Percentiles rank a stretch among this genome's conserved stretches.
Conservation (phyloP, 2,797 vertebrate genomes). For the Myripristis murdjan region DNA sequence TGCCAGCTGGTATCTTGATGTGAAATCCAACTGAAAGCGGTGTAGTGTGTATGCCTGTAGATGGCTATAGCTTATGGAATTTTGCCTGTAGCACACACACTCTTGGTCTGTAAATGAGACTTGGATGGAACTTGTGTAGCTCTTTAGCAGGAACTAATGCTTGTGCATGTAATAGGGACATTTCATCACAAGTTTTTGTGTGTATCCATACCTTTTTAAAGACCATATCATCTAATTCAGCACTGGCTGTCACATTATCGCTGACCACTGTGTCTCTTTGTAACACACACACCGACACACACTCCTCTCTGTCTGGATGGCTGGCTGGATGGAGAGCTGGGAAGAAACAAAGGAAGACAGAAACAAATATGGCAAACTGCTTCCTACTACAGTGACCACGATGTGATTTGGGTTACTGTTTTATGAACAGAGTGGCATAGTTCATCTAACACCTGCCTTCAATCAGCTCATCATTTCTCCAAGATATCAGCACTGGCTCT, state of each 20-base stretch:
- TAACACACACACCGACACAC: slow-evolving; percentile 73
- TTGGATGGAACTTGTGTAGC: background rate
- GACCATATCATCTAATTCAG: slow-evolving; percentile 82
- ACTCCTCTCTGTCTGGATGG: slow-evolving; percentile 68
- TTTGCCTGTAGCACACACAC: background rate
- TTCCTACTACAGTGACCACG: too few relatives aligned
- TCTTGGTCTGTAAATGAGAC: too few relatives aligned
- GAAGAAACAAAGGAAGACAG: background rate
- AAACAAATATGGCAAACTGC: too few relatives aligned
- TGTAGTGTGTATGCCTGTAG: background rate
- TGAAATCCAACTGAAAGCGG: slow-evolving; percentile 5
- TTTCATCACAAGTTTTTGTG: background rate
- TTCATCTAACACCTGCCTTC: too few relatives aligned
- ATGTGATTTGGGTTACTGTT: too few relatives aligned
- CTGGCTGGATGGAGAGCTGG: slow-evolving; percentile 83
- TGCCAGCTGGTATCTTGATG: slow-evolving; percentile 18
- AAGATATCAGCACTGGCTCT: too few relatives aligned
- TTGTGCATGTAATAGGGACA: background rate
- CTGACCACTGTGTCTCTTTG: slow-evolving; percentile 73
- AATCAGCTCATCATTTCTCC: too few relatives aligned
- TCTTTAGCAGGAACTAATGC: slow-evolving; percentile 8
- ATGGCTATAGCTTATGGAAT: slow-evolving; percentile 23
- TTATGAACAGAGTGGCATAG: too few relatives aligned
- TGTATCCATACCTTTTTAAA: slow-evolving; percentile 87
- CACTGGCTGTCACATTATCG: slow-evolving; percentile 72